Evolutionary conservation across 2,888 invertebrate genomes (phyloP).

Genomic region (Camptogramma bilineatum): DNA sequence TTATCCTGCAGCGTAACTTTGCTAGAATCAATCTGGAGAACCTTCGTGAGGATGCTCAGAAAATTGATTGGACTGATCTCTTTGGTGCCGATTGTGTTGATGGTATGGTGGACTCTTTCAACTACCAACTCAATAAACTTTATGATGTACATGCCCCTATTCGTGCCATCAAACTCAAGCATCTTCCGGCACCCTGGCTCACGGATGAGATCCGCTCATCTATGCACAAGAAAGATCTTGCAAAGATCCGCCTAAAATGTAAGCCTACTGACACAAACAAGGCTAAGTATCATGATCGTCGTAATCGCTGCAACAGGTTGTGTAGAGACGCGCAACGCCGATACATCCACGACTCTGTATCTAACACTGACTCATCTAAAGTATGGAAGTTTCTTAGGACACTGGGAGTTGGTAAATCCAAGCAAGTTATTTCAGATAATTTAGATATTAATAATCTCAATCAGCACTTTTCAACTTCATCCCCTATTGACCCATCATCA

Average conservation of each 20-base stretch:
- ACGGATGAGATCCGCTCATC: neutral
- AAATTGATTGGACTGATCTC: slow-evolving; percentile 6
- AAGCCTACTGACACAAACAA: slow-evolving; percentile 2
- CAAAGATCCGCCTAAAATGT: neutral
- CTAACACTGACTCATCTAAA: no score
- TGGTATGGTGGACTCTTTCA: neutral
- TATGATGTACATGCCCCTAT: slow-evolving; percentile 11
- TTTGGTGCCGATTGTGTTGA: neutral
- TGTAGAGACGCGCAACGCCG: no score
- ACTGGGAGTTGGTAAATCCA: no score
- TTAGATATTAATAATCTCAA: no score
- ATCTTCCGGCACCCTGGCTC: slow-evolving; percentile 6
- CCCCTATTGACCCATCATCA: no score
- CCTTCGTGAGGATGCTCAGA: slow-evolving; percentile 1
- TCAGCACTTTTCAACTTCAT: no score
- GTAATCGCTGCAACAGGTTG: no score
- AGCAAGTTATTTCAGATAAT: no score
- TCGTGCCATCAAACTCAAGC: slow-evolving; percentile 3
- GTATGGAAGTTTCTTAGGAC: no score
- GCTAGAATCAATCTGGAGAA: neutral
- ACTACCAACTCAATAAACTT: neutral
- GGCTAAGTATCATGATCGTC: no score
- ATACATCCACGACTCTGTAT: no score
- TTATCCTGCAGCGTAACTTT: slow-evolving; percentile 7
- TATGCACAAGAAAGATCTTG: slow-evolving; percentile 6